phyloP scores from a whole-genome alignment of 1,140 invertebrate species.

The Dreissena polymorpha region DNA sequence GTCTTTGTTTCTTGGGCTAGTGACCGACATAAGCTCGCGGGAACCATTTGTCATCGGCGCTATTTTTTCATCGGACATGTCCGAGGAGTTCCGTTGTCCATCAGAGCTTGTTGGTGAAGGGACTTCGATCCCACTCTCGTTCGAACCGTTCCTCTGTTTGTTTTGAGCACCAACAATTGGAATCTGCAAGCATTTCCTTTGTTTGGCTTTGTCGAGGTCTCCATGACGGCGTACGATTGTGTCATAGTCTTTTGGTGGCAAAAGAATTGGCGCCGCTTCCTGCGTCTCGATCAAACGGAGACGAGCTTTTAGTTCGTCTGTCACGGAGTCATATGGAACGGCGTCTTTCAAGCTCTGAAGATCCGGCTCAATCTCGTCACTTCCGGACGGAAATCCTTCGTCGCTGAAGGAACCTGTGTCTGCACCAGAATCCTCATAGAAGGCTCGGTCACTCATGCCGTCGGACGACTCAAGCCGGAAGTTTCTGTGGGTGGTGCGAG shows the following conservation, averaged over 20 bases:
- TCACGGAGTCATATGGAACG: constrained; percentile 92
- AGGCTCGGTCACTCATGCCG: constrained; percentile 61
- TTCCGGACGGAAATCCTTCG: constrained; percentile 62
- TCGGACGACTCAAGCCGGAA: constrained; percentile 55
- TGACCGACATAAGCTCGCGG: neutral
- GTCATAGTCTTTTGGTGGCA: constrained; percentile 96
- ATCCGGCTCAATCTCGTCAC: constrained; percentile 71
- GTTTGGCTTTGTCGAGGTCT: constrained; percentile 77
- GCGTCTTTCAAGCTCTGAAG: constrained; percentile 81
- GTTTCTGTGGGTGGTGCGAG: constrained; percentile 2
- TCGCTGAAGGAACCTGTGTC: constrained; percentile 66
- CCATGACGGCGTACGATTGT: constrained; percentile 88
- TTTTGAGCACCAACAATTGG: constrained; percentile 56
- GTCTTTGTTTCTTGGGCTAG: constrained; percentile 46
- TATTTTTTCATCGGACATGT: constrained; percentile 45
- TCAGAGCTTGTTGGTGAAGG: constrained; percentile 61
- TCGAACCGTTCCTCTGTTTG: constrained; percentile 58
- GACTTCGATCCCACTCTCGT: constrained; percentile 70
- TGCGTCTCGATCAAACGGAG: constrained; percentile 81
- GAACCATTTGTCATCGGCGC: constrained; percentile 21
- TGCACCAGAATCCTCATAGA: constrained; percentile 64
- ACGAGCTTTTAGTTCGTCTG: constrained; percentile 93
- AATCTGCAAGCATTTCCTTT: constrained; percentile 59
- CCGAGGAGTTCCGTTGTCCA: constrained; percentile 20
- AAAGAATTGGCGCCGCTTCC: constrained; percentile 86